Percentiles rank a stretch among this genome's conserved stretches.
phyloP scores from a whole-genome alignment of 2,888 invertebrate genomes.

The Oligia latruncula region DNA sequence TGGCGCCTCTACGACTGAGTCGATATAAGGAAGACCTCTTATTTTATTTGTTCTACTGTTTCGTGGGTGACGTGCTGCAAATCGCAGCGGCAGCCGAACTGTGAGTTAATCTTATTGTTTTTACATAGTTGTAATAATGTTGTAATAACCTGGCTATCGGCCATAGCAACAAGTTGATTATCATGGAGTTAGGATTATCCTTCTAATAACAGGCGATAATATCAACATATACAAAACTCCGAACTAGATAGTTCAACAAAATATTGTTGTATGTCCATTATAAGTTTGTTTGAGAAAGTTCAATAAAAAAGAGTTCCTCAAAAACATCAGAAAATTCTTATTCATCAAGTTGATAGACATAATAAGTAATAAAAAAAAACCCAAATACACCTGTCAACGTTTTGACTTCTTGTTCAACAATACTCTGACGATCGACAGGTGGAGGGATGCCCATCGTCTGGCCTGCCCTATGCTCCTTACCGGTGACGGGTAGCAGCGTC shows the following conservation, averaged over 20 bases:
- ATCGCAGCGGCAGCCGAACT: constrained; percentile 98
- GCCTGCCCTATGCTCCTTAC: constrained; percentile 52
- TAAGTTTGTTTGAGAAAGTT: not conserved
- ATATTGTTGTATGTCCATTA: not conserved
- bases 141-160: not conserved
- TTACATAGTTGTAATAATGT: constrained; percentile 20
- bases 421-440: constrained; percentile 47
- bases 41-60: constrained; percentile 99
- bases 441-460: constrained; percentile 48
- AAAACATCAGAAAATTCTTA: not conserved
- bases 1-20: constrained; percentile 98
- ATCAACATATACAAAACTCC: not conserved
- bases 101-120: constrained; percentile 90
- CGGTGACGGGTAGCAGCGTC: constrained; percentile 57
- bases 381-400: constrained; percentile 36
- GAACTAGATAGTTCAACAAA: constrained; percentile 11
- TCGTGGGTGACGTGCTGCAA: constrained; percentile 99
- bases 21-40: constrained; percentile 99
- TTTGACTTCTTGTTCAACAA: constrained; percentile 51
- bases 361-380: constrained; percentile 1
- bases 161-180: not conserved
- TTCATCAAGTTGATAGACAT: not conserved
- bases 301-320: not conserved
- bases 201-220: not conserved
- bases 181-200: not conserved